Percentiles rank a stretch among this genome's conserved stretches.
Conservation (phyloP, 2,113 vertebrate species). For the Cyanoramphus novaezelandiae region DNA sequence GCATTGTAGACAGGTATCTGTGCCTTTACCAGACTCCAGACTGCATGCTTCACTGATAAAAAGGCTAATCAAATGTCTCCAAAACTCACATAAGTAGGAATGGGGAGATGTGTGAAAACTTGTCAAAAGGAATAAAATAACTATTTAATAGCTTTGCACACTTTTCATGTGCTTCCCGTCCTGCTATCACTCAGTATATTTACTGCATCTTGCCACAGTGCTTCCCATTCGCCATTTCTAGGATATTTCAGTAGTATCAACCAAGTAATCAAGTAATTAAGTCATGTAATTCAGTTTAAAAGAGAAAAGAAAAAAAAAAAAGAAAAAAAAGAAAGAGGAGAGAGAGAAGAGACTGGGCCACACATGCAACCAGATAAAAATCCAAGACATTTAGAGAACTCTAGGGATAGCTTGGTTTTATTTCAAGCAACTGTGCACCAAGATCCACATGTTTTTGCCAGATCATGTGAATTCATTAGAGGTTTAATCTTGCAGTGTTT, state of each 20-base stretch:
- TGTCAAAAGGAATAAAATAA: not conserved
- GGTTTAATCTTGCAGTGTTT: not conserved
- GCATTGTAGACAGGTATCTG: constrained; percentile 45
- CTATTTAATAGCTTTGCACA: not conserved
- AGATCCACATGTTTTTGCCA: not conserved
- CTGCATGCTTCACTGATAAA: constrained; percentile 54
- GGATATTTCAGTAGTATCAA: not conserved
- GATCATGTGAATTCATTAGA: not conserved
- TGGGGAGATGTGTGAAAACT: not conserved
- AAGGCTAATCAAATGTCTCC: constrained; percentile 47
- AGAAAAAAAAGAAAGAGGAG: not conserved
- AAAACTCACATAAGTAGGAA: not conserved
- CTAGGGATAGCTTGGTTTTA: not conserved
- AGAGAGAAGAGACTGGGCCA: not conserved
- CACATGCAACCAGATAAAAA: not conserved
- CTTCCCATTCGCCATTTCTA: not conserved
- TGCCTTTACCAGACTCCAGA: constrained; percentile 57
- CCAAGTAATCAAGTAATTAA: not conserved
- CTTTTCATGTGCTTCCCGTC: not conserved
- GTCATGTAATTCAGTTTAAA: not conserved
- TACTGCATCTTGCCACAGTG: not conserved
- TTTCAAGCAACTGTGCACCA: not conserved
- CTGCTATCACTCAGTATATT: not conserved
- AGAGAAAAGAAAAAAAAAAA: not conserved
- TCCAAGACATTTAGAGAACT: not conserved